Conservation (phyloP, 37 sponge, comb jelly and placozoan genomes). For the Oopsacas minuta region DNA sequence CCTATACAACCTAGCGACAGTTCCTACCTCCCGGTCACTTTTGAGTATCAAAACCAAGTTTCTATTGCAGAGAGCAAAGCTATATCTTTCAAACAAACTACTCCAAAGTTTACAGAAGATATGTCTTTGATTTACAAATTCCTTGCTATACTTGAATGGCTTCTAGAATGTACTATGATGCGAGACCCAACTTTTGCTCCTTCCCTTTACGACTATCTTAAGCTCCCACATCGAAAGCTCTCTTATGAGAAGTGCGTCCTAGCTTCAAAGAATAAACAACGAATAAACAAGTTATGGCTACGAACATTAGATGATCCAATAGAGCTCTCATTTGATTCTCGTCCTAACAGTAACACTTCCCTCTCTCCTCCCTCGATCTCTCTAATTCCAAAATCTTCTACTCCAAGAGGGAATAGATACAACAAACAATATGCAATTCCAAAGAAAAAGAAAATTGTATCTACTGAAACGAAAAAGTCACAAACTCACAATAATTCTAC, state of each 20-base stretch:
- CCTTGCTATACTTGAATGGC: background rate
- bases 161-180: background rate
- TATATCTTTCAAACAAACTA: background rate
- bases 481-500: background rate
- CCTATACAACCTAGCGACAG: background rate
- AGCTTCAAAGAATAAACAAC: background rate
- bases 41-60: background rate
- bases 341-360: conserved; percentile 3
- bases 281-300: background rate
- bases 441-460: background rate
- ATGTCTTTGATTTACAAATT: background rate
- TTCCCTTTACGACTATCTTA: background rate
- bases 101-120: background rate
- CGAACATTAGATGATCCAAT: background rate
- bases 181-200: background rate
- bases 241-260: background rate
- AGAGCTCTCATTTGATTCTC: background rate
- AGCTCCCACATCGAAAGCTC: background rate
- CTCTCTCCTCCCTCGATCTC: background rate
- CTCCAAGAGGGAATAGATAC: background rate
- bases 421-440: background rate
- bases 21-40: background rate
- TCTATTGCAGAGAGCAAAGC: conserved; percentile 15
- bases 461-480: background rate
- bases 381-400: background rate